These are phyloP conservation scores for Lithobates pipiens DNA, from an alignment of 2,797 vertebrate species.

Conservation along the genomic window DNA sequence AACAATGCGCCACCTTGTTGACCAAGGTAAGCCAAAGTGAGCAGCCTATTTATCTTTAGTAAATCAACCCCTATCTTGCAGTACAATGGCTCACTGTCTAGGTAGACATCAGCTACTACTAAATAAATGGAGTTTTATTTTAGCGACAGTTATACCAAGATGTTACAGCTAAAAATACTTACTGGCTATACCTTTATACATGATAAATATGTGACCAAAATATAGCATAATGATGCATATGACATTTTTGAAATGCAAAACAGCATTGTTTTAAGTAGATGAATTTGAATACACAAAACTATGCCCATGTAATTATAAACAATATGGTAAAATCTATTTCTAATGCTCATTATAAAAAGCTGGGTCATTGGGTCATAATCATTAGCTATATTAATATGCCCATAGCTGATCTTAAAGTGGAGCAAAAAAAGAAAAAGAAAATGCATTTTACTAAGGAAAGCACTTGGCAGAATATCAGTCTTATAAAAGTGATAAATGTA, in stretches of 20 bases:
- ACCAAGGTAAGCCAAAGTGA: no score
- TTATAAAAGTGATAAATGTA: neutral
- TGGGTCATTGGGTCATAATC: neutral
- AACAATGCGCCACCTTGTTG: no score
- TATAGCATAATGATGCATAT: neutral
- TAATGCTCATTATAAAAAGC: neutral
- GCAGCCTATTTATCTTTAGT: no score
- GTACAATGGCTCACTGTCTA: neutral
- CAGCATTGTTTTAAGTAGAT: neutral
- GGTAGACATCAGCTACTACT: no score
- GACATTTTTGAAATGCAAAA: slow-evolving; percentile 1
- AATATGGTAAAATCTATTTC: neutral
- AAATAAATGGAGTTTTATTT: no score
- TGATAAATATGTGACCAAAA: neutral
- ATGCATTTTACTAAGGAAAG: neutral
- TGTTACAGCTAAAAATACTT: neutral
- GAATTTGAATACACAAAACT: neutral
- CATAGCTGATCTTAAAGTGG: neutral
- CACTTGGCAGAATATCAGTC: neutral
- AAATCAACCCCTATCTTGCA: neutral
- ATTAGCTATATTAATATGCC: neutral
- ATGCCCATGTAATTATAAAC: neutral
- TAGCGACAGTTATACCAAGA: neutral
- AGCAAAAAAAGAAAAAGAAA: neutral
- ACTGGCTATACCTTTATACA: neutral